Evolutionary conservation across 2,113 vertebrate genomes (phyloP), one percentile per base, ranked within the genome.

Genomic region (Bambusicola thoracicus): DNA sequence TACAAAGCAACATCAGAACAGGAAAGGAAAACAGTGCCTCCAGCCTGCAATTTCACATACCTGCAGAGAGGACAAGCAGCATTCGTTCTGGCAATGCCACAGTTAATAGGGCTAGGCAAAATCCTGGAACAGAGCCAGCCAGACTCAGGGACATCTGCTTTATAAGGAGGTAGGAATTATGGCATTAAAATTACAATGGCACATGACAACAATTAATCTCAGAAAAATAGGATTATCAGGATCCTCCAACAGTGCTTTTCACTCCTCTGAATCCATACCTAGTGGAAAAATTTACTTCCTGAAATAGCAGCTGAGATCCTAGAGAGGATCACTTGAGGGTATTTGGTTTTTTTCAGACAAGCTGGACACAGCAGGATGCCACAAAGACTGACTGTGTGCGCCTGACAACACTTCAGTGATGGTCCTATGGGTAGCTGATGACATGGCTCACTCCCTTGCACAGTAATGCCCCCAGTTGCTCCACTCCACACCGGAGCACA

Each of bases 171-270:
- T 30, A 89, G 91, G 89, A 96, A 92, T 95, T 94, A 93, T 53
- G 72, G 91, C 89, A 94, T 92, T 96, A 95, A 92, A 92, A 85
- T 84, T 91, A 87, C 87, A 93, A 81, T 89, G 92, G 88, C 96
- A 83, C 87, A 93, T 85, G 88, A 96, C 96, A 93, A 85, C 83
- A 94, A 95, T 79, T 94, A 92, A 96, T 95, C 88, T 93, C 15
- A 27, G 85, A 61, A 85, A 92, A 96, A 93, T 70, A 94, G 76
- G 92, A 96, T 95, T 96, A 95, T 49, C 48, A 38, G 56, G 11
- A 36, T 81, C 78, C 58, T 40, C 92, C 56, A 27, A 55, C 32
- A 8, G 41, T 73, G 69, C 36, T 90, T 90, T 82, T 44, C 55
- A 56, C 58, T 56, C 62, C 66, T 85, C 73, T 75, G 78, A 84